Evolutionary conservation across 2,888 invertebrate species (phyloP).

Genomic region (Calliopum simillimum): DNA sequence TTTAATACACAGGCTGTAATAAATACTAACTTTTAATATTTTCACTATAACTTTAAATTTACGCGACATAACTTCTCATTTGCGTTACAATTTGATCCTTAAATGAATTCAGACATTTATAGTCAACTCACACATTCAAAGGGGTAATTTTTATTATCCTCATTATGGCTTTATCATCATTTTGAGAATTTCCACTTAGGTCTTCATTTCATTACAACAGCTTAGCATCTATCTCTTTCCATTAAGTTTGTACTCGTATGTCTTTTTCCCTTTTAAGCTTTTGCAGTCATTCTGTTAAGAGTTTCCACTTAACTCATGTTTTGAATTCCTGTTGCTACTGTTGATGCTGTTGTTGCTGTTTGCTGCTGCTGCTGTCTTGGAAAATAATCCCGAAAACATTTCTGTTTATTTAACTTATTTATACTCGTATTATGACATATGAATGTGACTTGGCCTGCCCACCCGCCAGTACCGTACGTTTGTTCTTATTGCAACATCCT

Average conservation of each 20-base stretch:
- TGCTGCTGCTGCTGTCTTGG: conserved; percentile 1
- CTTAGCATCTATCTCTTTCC: neutral
- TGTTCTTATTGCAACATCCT: neutral
- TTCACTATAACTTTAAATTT: too few species aligned
- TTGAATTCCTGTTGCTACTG: conserved; percentile 17
- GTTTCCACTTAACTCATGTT: conserved; percentile 23
- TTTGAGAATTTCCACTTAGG: too few species aligned
- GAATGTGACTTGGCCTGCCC: conserved; percentile 14
- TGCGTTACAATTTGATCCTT: too few species aligned
- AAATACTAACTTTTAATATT: too few species aligned
- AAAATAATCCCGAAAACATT: conserved; percentile 23
- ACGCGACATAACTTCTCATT: too few species aligned
- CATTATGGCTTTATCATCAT: too few species aligned
- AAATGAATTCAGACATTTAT: too few species aligned
- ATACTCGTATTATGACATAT: conserved; percentile 18
- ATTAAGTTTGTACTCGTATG: too few species aligned
- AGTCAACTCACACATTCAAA: too few species aligned
- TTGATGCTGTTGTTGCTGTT: neutral
- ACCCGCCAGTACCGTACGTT: neutral
- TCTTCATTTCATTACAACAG: too few species aligned
- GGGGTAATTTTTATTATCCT: too few species aligned
- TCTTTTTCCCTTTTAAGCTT: neutral
- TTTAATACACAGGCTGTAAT: too few species aligned
- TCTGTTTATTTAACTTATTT: conserved; percentile 28
- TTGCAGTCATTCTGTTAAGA: neutral